A percentile compares a stretch with the other conserved stretches of the same genome.
phyloP scores from a whole-genome alignment of 2,888 invertebrate genomes.

The Idaea aversata region DNA sequence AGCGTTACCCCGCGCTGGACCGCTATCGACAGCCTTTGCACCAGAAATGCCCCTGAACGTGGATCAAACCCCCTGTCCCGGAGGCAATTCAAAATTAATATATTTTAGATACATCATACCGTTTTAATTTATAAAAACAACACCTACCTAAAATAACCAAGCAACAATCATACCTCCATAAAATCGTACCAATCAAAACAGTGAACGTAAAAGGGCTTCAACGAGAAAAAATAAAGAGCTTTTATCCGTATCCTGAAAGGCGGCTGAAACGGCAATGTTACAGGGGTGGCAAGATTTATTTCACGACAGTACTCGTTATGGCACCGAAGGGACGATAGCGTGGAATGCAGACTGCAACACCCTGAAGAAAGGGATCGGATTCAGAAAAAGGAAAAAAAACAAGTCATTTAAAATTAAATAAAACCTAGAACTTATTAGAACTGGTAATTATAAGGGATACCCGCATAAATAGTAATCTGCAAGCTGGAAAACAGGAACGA shows the following conservation, averaged over 20 bases:
- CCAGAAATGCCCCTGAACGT: no score
- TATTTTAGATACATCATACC: conserved; percentile 6
- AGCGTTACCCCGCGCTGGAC: no score
- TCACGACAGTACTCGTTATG: conserved; percentile 73
- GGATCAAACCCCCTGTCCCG: no score
- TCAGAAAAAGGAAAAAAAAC: conserved; percentile 4
- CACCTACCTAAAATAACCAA: conserved; percentile 19
- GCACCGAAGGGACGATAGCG: conserved; percentile 65
- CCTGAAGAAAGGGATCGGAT: conserved; percentile 32
- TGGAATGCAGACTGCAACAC: conserved; percentile 66
- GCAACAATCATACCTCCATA: conserved; percentile 50
- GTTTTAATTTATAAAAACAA: conserved; percentile 17
- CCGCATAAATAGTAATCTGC: no score
- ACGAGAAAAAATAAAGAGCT: conserved; percentile 73
- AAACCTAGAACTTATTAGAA: no score
- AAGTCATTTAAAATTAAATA: not conserved
- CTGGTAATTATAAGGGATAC: no score
- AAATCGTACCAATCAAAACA: conserved; percentile 66
- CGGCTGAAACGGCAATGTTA: conserved; percentile 57
- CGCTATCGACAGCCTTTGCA: no score
- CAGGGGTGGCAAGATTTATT: conserved; percentile 76
- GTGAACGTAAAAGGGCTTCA: conserved; percentile 56
- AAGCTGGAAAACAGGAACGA: no score
- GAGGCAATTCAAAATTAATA: not conserved
- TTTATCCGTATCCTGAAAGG: conserved; percentile 69